A percentile compares a stretch with the other conserved stretches of the same genome.
Conservation (phyloP, 1,140 invertebrate genomes). For the Dendroctonus ponderosae region DNA sequence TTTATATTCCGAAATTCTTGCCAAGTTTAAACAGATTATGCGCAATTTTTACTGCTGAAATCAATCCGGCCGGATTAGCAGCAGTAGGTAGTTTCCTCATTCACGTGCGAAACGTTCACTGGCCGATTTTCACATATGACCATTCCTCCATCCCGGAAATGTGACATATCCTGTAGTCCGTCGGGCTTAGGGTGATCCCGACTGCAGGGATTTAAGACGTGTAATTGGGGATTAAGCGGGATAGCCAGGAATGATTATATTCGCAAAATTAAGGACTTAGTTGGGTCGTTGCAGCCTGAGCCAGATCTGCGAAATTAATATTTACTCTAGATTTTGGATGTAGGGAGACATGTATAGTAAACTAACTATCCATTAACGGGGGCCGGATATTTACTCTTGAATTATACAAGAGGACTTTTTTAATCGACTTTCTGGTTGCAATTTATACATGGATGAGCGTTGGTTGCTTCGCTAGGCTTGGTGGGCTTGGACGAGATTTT, state of each 20-base stretch:
- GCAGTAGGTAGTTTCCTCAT: not conserved
- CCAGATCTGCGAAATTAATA: slow-evolving; percentile 33
- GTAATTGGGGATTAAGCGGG: slow-evolving; percentile 38
- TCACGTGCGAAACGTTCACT: not conserved
- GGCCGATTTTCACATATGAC: slow-evolving; percentile 4
- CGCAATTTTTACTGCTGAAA: not conserved
- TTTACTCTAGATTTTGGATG: slow-evolving; percentile 35
- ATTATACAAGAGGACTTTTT: too few species aligned
- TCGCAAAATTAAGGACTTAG: slow-evolving; percentile 36
- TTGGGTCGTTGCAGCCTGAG: not conserved
- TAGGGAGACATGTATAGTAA: not conserved
- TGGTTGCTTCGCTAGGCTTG: too few species aligned
- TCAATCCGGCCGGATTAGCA: too few species aligned
- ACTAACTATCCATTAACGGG: too few species aligned
- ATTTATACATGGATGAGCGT: too few species aligned
- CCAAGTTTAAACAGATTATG: not conserved
- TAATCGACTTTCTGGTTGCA: too few species aligned
- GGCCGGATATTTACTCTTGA: too few species aligned
- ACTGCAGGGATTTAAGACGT: slow-evolving; percentile 36
- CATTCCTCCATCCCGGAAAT: slow-evolving; percentile 19
- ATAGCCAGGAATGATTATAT: slow-evolving; percentile 38
- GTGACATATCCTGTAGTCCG: slow-evolving; percentile 25
- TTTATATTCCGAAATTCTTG: slow-evolving; percentile 17
- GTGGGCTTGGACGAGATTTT: too few species aligned
- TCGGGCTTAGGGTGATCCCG: slow-evolving; percentile 29